Evolutionary conservation across 2,797 vertebrate genomes (phyloP).

Genomic region (Catharus ustulatus): DNA sequence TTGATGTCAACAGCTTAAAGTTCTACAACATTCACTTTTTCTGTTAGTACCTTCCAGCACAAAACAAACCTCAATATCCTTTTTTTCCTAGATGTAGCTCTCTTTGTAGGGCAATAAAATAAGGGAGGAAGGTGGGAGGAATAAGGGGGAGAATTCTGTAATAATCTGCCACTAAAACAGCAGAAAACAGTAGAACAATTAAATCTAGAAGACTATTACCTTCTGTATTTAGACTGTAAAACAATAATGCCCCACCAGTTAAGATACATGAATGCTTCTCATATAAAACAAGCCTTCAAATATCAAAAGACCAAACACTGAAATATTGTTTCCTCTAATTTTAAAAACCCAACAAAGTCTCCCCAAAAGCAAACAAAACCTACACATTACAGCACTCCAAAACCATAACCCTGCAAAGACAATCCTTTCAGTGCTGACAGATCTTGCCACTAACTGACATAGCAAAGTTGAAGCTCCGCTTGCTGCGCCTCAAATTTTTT

Average conservation of each 20-base stretch:
- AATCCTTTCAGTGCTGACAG: neutral
- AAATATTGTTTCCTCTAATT: neutral
- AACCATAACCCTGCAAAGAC: neutral
- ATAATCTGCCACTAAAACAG: neutral
- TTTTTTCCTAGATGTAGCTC: neutral
- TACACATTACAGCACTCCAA: neutral
- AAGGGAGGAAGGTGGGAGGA: rapidly evolving
- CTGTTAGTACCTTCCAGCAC: neutral
- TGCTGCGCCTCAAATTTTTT: neutral
- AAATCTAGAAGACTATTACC: neutral
- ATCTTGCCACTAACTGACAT: neutral
- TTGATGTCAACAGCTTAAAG: neutral
- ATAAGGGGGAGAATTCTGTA: neutral
- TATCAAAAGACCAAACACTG: neutral
- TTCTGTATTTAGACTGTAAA: neutral
- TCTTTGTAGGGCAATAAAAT: neutral
- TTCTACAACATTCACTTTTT: neutral
- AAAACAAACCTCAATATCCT: neutral
- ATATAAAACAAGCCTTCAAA: neutral
- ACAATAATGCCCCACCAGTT: neutral
- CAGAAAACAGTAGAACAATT: neutral
- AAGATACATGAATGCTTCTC: neutral
- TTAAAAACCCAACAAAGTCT: neutral
- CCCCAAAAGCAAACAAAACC: neutral
- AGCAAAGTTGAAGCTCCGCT: neutral